A percentile compares a stretch with the other conserved stretches of the same genome.
phyloP scores from a whole-genome alignment of 1,140 invertebrate species.

The Drosophila melanica region DNA sequence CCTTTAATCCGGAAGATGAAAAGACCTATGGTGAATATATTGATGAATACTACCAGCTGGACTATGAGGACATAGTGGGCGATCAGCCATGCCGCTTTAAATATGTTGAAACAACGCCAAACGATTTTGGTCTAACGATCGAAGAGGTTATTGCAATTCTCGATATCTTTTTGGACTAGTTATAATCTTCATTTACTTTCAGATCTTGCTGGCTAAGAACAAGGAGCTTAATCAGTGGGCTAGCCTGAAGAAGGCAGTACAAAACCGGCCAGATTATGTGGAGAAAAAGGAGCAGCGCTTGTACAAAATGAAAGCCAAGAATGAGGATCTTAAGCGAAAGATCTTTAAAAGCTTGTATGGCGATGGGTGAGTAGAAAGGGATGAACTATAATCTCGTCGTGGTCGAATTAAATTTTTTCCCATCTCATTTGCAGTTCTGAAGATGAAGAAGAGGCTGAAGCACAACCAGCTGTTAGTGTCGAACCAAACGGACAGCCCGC shows the following conservation, averaged over 20 bases:
- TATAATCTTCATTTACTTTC: neutral
- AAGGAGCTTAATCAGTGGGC: constrained; percentile 97
- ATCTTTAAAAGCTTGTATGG: constrained; percentile 93
- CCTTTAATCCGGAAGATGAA: constrained; percentile 91
- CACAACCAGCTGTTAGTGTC: neutral
- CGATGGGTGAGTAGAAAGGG: constrained; percentile 79
- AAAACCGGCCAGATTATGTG: constrained; percentile 90
- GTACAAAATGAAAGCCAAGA: constrained; percentile 90
- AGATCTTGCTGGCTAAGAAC: constrained; percentile 93
- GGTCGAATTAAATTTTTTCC: constrained; percentile 46
- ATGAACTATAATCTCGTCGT: neutral
- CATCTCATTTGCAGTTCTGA: constrained; percentile 57
- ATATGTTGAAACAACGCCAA: constrained; percentile 94
- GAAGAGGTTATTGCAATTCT: constrained; percentile 89
- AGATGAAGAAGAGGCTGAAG: constrained; percentile 61
- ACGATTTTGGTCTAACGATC: constrained; percentile 95
- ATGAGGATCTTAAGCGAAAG: constrained; percentile 91
- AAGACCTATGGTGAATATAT: constrained; percentile 94
- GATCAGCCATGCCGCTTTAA: constrained; percentile 96
- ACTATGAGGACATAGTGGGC: constrained; percentile 97
- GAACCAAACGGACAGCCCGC: constrained; percentile 6
- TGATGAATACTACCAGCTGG: constrained; percentile 96
- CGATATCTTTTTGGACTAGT: neutral
- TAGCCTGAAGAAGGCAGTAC: constrained; percentile 95
- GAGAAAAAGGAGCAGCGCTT: constrained; percentile 92